Conservation (phyloP, 2,113 vertebrate genomes). For the Pseudorhombus dupliciocellatus region DNA sequence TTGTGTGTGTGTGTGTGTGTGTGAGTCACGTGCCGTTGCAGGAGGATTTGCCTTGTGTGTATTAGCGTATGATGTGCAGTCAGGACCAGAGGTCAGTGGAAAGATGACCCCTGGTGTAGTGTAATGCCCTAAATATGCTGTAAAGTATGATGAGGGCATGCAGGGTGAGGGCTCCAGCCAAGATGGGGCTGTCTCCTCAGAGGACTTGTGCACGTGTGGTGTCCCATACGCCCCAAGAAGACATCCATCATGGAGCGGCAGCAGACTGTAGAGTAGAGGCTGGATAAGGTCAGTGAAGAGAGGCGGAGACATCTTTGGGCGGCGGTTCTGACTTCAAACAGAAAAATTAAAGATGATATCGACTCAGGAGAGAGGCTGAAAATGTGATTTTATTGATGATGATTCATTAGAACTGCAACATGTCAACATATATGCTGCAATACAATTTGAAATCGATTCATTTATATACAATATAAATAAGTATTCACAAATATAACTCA, state of each 20-base stretch:
- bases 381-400: no score
- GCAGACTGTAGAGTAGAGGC: slow-evolving; percentile 4
- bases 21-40: slow-evolving; percentile 34
- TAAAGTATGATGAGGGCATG: slow-evolving; percentile 33
- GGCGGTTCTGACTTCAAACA: not conserved
- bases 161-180: slow-evolving; percentile 10
- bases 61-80: slow-evolving; percentile 34
- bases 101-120: slow-evolving; percentile 59
- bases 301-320: not conserved
- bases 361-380: no score
- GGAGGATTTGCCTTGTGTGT: slow-evolving; percentile 31
- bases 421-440: not conserved
- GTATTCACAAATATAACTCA: no score
- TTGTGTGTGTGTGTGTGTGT: slow-evolving; percentile 22
- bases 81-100: slow-evolving; percentile 32
- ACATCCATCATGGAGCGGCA: slow-evolving; percentile 61
- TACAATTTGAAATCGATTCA: not conserved
- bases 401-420: no score
- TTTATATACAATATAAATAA: no score
- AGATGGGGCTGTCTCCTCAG: slow-evolving; percentile 6
- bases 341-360: not conserved
- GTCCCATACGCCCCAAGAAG: not conserved
- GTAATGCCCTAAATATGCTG: slow-evolving; percentile 41
- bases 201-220: slow-evolving; percentile 28
- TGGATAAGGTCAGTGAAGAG: not conserved